These are phyloP conservation scores for Ammodramus savannarum DNA, from an alignment of 2,113 vertebrate species.

Conservation along the genomic window DNA sequence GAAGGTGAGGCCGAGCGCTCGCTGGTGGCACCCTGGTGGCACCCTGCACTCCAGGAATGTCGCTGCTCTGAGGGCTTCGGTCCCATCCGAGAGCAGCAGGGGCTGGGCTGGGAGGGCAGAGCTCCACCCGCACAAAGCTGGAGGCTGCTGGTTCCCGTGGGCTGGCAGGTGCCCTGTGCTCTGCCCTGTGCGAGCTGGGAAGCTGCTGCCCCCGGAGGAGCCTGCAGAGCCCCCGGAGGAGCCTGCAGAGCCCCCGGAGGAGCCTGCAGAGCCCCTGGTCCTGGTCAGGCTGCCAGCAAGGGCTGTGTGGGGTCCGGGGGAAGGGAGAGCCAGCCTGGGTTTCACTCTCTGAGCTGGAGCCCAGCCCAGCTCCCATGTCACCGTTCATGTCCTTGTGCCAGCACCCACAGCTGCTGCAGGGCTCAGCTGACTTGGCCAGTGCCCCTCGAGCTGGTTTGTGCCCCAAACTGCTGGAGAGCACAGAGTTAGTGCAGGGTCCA, in stretches of 20 bases:
- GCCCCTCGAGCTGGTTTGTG: not conserved
- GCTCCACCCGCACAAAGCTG: not conserved
- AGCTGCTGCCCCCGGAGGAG: not conserved
- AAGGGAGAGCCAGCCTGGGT: not conserved
- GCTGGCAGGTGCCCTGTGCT: not conserved
- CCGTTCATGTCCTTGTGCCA: not conserved
- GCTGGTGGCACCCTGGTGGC: not conserved
- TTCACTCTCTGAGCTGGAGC: not conserved
- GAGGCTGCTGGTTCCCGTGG: rapidly evolving
- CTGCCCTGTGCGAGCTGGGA: rapidly evolving
- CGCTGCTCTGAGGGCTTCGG: rapidly evolving
- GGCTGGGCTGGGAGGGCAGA: not conserved
- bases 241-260: not conserved
- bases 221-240: not conserved
- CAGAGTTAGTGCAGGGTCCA: not conserved
- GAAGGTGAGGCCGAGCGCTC: not conserved
- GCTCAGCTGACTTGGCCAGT: not conserved
- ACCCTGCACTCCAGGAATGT: not conserved
- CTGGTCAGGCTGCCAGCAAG: not conserved
- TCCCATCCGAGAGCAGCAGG: rapidly evolving
- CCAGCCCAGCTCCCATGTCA: not conserved
- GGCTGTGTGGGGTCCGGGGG: not conserved
- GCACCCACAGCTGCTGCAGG: not conserved
- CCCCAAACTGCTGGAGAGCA: not conserved
- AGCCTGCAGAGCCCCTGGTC: not conserved